Percentiles rank a stretch among this genome's conserved stretches.
Conservation (phyloP, 2,113 vertebrate genomes). For the Chaetodon auriga region DNA sequence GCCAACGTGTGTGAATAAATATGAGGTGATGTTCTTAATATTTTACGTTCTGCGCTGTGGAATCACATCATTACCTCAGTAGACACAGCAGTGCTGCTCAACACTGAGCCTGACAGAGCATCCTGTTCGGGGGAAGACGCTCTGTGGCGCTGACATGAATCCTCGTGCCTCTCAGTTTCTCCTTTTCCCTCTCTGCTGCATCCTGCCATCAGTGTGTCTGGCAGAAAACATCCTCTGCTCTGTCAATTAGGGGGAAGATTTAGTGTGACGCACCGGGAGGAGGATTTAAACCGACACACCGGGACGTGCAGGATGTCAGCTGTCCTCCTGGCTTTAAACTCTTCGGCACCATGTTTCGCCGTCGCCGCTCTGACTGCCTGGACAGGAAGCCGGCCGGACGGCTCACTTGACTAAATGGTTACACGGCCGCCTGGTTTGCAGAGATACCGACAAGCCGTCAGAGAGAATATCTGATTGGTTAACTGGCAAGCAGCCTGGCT, state of each 20-base stretch:
- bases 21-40: neutral
- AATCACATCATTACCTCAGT: slow-evolving; percentile 12
- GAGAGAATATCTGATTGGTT: slow-evolving; percentile 14
- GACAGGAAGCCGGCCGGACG: neutral
- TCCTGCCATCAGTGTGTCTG: slow-evolving; percentile 6
- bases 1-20: neutral
- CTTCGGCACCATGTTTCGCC: neutral
- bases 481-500: neutral
- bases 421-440: slow-evolving; percentile 21
- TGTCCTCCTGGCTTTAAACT: slow-evolving; percentile 50
- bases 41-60: neutral
- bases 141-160: slow-evolving; percentile 7
- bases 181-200: slow-evolving; percentile 8
- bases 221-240: slow-evolving; percentile 51
- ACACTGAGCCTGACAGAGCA: neutral
- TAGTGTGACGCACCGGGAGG: slow-evolving; percentile 44
- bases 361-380: neutral
- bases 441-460: neutral
- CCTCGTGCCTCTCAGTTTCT: neutral
- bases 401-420: slow-evolving; percentile 12
- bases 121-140: neutral
- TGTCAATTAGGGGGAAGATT: slow-evolving; percentile 67
- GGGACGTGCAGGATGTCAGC: slow-evolving; percentile 52
- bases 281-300: slow-evolving; percentile 47
- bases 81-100: neutral